Conservation (phyloP, 2,797 vertebrate genomes). For the Gastrophryne carolinensis region DNA sequence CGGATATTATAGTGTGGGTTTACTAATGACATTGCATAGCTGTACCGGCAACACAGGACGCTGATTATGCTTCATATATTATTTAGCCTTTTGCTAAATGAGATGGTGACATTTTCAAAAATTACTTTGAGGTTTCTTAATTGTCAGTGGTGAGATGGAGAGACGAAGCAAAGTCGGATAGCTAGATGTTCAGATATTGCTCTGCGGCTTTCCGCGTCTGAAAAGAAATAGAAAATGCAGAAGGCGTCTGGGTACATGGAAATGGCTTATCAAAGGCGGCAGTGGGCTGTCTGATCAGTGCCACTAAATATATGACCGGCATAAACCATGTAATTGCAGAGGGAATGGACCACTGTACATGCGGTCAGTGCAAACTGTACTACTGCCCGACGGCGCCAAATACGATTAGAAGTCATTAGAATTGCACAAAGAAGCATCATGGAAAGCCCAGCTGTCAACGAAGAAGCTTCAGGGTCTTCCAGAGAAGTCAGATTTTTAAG, state of each 20-base stretch:
- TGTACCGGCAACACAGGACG: slow-evolving; percentile 88
- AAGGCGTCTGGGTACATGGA: not conserved
- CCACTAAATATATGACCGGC: not conserved
- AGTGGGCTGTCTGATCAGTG: not conserved
- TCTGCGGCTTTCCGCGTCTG: not conserved
- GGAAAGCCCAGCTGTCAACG: no score
- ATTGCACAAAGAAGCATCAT: no score
- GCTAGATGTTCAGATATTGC: slow-evolving; percentile 23
- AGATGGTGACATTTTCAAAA: slow-evolving; percentile 97
- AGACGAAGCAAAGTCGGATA: slow-evolving; percentile 39
- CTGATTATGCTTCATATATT: slow-evolving; percentile 99
- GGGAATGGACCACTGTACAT: no score
- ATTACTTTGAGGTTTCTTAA: slow-evolving; percentile 92
- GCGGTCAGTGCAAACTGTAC: not conserved
- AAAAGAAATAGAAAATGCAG: not conserved
- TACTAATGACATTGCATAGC: slow-evolving; percentile 88
- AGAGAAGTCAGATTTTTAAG: no score
- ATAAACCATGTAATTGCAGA: not conserved
- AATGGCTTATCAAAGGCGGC: slow-evolving; percentile 5
- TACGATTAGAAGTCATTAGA: no score
- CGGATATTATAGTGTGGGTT: slow-evolving; percentile 80
- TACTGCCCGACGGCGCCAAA: no score
- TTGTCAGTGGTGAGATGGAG: slow-evolving; percentile 83
- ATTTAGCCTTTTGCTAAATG: slow-evolving; percentile 98
- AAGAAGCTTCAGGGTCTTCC: no score